Evolutionary conservation across 2,113 vertebrate genomes (phyloP), one percentile per base, ranked within the genome.

Genomic region (Clarias macrocephalus): DNA sequence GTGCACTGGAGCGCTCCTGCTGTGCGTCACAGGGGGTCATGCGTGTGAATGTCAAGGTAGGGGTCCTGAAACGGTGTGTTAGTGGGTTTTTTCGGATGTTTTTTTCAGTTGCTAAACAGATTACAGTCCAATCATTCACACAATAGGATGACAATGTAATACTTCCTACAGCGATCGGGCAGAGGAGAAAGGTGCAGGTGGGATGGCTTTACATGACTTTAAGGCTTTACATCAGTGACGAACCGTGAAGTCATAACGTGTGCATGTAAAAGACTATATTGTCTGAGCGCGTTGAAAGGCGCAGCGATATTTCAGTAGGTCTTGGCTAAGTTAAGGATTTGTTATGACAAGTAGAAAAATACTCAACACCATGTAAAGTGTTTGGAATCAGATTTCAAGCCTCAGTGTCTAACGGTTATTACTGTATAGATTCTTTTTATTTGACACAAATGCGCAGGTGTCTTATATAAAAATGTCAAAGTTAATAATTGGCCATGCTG

Each of bases 41-140:
- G 80, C n/a, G 85, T 84, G 86, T 90, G 62, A 93, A 93, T 93
- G 90, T 90, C 90, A 93, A 92, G 91, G 94, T 93, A 91, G 94
- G 94, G 94, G 94, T 94, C 94, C 94, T 92, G 89, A 88, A 84
- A 91, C 89, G 93, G 90, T 81, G 88, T 86, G 92, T 93, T 92
- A 85, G 88, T 90, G 66, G 68, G 25, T 86, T 90, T 95, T 93
- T 88, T 94, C 91, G 93, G 93, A 94, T 95, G 93, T 94, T 94
- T 94, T 95, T 95, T 95, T 95, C 94, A 96, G 90, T 96, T 95
- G 95, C 95, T 94, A 96, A 96, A 95, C 93, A 95, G 94, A 95
- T 95, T 95, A 95, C 90, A 86, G 92, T 89, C 83, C 92, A 94
- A 93, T 93, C 93, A 92, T 92, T 90, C 91, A 91, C 86, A 96